Percentiles rank a stretch among this genome's conserved stretches.
phyloP scores from a whole-genome alignment of 2,888 invertebrate genomes.

The Drosophila differens region DNA sequence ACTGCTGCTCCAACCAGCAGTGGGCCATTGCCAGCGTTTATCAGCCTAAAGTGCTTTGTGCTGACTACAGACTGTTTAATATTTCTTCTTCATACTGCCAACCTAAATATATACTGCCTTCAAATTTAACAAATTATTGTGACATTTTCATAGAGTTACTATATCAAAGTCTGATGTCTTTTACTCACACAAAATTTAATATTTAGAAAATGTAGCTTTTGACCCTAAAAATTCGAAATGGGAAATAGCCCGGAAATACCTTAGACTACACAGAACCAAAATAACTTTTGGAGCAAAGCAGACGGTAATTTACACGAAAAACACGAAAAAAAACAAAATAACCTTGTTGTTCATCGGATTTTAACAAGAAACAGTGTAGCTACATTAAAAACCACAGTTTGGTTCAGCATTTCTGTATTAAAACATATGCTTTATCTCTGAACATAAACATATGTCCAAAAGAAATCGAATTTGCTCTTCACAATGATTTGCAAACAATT shows the following conservation, averaged over 20 bases:
- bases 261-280: background rate
- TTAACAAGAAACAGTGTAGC: background rate
- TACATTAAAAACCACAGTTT: background rate
- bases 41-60: constrained; percentile 28
- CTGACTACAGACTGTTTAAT: constrained; percentile 10
- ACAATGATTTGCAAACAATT: background rate
- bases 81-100: constrained; percentile 12
- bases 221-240: background rate
- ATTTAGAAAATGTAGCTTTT: background rate
- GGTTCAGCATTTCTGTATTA: background rate
- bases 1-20: constrained; percentile 24
- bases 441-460: background rate
- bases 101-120: constrained; percentile 8
- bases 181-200: background rate
- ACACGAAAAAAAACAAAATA: background rate
- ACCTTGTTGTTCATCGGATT: background rate
- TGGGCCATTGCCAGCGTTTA: constrained; percentile 44
- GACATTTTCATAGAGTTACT: background rate
- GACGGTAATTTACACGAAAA: background rate
- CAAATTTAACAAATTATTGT: constrained; percentile 26
- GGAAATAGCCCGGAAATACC: background rate
- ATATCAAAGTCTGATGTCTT: background rate
- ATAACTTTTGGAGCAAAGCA: background rate
- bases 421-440: background rate
- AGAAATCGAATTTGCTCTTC: background rate